Percentiles rank a stretch among this genome's conserved stretches.
Evolutionary conservation across 2,797 vertebrate species (phyloP).

Genomic region (Carcharodon carcharias): DNA sequence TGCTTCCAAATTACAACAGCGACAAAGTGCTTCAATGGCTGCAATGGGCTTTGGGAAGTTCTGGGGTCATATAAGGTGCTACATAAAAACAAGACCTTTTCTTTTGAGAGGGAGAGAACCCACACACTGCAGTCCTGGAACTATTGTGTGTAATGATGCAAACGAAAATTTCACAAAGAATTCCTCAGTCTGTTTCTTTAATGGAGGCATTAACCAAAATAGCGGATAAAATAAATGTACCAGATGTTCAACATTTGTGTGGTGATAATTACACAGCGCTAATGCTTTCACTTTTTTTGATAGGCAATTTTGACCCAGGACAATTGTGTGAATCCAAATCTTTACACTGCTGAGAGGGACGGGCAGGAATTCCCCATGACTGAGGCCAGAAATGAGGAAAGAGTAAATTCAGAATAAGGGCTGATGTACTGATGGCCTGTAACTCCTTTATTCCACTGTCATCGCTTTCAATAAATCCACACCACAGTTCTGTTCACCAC

Average conservation of each 20-base stretch:
- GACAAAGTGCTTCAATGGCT: background rate
- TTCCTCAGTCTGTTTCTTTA: background rate
- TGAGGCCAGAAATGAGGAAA: background rate
- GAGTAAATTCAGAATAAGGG: background rate
- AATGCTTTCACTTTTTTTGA: constrained; percentile 4
- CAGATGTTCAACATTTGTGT: too few relatives aligned
- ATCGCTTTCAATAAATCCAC: background rate
- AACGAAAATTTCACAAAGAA: background rate
- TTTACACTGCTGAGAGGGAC: constrained; percentile 9
- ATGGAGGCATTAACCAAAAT: background rate
- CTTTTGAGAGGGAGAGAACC: background rate
- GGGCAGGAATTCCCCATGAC: background rate
- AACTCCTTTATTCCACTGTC: background rate
- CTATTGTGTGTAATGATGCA: background rate
- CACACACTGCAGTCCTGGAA: background rate
- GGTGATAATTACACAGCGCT: background rate
- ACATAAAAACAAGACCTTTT: background rate
- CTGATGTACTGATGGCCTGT: too few relatives aligned
- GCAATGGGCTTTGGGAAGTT: background rate
- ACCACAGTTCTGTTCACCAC: background rate
- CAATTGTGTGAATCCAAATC: background rate
- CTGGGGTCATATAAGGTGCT: background rate
- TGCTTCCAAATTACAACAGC: background rate
- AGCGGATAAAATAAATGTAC: background rate
- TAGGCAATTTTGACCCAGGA: background rate